Base-by-base conservation (phyloP, 2,888 invertebrate genomes). In the Parascotia fuliginaria region DNA sequence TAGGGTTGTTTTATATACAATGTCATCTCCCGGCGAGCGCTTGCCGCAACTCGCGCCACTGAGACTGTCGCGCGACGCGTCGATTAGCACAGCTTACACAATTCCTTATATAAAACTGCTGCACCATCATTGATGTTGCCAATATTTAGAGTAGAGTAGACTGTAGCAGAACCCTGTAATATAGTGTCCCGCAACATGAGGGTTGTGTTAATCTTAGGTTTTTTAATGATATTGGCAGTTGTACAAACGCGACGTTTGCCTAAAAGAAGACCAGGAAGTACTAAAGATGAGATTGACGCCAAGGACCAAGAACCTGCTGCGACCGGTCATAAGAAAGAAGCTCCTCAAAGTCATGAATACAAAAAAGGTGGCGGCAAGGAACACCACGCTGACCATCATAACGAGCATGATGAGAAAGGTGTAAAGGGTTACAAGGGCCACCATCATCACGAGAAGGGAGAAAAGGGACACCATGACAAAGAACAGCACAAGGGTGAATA, bases 401-500 rank as follows among this genome's bases (percentile, higher is more conserved):
- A 93, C 48, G 93, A 94, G 22, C 94, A 95, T 57, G 95, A 95
- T 0, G 95, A 95, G 55, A 94, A 96, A 70, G 95, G 94, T 0
- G 94, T 95, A 60, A 95, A 96, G 58, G 95, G 95, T 0, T 95
- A 96, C 84, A 94, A 95, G 71, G 93, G 94, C 9, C 92, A 94
- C 54, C 95, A 96, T 71, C 93, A 94, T 47, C 93, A 95, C 60
- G 94, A 94, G 62, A 94, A 95, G 65, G 94, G 94, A 3, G 92
- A 94, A 61, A 95, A 95, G 71, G 96, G 96, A 0, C 95, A 96
- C 66, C 95, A 96, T 69, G 95, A 96, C 70, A 95, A 95, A 73
- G 95, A 94, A 69, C 89, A 92, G 2, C 94, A 95, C 65, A 89
- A 92, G 55, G 94, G 94, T 0, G 93, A 94, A 68, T 94, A 94